These are phyloP conservation scores for Channa striata DNA, from an alignment of 2,797 vertebrate species.

Conservation along the genomic window DNA sequence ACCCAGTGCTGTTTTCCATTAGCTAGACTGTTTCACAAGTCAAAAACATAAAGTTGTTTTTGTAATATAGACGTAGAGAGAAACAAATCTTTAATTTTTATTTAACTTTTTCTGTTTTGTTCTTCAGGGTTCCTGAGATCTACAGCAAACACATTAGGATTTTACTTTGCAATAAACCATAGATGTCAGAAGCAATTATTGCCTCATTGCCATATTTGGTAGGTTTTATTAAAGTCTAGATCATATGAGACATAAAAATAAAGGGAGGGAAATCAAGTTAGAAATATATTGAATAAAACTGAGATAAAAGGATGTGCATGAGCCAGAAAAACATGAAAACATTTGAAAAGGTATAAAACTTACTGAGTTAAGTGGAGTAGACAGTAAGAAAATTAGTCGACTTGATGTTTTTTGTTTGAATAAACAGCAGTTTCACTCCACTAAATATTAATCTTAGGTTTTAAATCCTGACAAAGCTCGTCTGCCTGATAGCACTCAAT, in stretches of 20 bases:
- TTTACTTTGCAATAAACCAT: constrained; percentile 22
- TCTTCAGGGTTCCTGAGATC: constrained; percentile 2
- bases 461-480: neutral
- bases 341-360: no score
- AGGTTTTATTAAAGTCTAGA: constrained; percentile 24
- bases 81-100: neutral
- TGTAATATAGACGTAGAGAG: neutral
- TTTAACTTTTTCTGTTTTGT: constrained; percentile 11
- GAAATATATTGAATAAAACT: neutral
- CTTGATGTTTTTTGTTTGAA: neutral
- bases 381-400: neutral
- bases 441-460: neutral
- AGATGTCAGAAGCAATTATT: constrained; percentile 31
- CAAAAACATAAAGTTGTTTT: no score
- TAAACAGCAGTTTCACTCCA: neutral
- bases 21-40: no score
- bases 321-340: no score
- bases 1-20: no score
- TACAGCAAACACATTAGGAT: constrained; percentile 23
- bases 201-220: constrained; percentile 29
- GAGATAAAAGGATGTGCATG: no score
- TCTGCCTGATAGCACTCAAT: neutral
- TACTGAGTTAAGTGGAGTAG: neutral
- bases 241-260: constrained; percentile 3
- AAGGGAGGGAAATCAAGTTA: constrained; percentile 20